Conservation (phyloP, 2,797 vertebrate species). For the Clarias laeviceps region DNA sequence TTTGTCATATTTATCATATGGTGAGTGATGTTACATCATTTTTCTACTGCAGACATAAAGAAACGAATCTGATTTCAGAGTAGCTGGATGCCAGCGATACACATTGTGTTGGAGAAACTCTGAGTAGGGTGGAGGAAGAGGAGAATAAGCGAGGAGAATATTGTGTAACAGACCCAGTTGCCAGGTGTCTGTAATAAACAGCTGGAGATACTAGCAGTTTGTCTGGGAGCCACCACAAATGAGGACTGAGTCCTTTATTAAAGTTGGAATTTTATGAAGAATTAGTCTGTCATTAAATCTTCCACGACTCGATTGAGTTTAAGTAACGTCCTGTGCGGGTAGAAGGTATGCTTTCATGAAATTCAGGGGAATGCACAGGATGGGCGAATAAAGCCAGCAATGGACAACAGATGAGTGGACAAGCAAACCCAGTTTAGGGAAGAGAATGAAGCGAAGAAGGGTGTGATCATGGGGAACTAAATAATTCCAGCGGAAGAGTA, state of each 20-base stretch:
- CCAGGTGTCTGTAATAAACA: conserved; percentile 16
- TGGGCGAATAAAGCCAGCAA: conserved; percentile 1
- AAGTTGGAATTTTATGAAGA: conserved; percentile 18
- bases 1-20: neutral
- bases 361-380: conserved; percentile 19
- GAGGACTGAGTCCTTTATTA: conserved; percentile 20
- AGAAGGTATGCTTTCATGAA: neutral
- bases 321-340: conserved; percentile 8
- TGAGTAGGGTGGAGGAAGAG: neutral
- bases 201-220: conserved; percentile 31
- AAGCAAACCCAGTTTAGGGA: conserved; percentile 21
- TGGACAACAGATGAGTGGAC: conserved; percentile 23
- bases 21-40: neutral
- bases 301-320: conserved; percentile 25
- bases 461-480: conserved; percentile 21
- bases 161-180: neutral
- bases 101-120: neutral
- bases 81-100: neutral
- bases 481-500: conserved; percentile 1
- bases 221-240: conserved; percentile 12
- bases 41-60: conserved; percentile 3
- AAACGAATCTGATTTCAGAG: conserved; percentile 9
- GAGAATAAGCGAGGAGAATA: conserved; percentile 26
- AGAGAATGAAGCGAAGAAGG: conserved; percentile 11
- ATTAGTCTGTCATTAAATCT: neutral